Evolutionary conservation across 2,113 vertebrate species (phyloP).

Genomic region (Drymodes brunneopygia): DNA sequence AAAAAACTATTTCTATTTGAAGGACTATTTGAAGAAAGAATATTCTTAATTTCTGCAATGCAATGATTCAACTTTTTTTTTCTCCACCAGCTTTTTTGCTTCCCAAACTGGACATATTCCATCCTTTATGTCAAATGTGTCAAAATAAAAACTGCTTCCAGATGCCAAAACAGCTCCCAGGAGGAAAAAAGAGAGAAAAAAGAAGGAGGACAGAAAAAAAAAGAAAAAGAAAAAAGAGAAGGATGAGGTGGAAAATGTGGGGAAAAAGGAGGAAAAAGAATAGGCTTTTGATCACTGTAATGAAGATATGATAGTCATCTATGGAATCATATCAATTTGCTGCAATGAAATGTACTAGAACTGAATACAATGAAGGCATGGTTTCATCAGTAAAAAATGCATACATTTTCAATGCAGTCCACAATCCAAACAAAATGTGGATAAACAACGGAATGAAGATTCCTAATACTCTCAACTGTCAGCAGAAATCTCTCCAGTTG

Average conservation of each 20-base stretch:
- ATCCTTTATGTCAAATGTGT: slow-evolving; percentile 31
- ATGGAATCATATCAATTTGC: background rate
- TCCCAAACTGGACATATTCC: slow-evolving; percentile 18
- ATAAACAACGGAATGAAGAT: background rate
- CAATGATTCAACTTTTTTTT: background rate
- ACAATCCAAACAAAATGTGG: background rate
- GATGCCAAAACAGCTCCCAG: slow-evolving; percentile 52
- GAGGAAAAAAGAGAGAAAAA: background rate
- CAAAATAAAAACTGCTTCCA: slow-evolving; percentile 57
- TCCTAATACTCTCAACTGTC: background rate
- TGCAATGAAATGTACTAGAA: background rate
- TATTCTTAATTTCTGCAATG: background rate
- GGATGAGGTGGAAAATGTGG: background rate
- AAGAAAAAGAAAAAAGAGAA: background rate
- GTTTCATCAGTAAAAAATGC: background rate
- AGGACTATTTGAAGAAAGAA: background rate
- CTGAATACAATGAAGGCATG: rapidly evolving
- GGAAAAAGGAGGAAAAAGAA: background rate
- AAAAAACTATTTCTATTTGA: background rate
- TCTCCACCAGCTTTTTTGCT: background rate
- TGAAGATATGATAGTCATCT: background rate
- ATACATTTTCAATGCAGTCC: background rate
- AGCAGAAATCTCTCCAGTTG: background rate
- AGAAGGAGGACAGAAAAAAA: rapidly evolving
- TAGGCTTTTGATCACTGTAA: background rate